These are phyloP conservation scores for Atherinosoma microstoma DNA, from an alignment of 2,797 vertebrate species.

Conservation along the genomic window DNA sequence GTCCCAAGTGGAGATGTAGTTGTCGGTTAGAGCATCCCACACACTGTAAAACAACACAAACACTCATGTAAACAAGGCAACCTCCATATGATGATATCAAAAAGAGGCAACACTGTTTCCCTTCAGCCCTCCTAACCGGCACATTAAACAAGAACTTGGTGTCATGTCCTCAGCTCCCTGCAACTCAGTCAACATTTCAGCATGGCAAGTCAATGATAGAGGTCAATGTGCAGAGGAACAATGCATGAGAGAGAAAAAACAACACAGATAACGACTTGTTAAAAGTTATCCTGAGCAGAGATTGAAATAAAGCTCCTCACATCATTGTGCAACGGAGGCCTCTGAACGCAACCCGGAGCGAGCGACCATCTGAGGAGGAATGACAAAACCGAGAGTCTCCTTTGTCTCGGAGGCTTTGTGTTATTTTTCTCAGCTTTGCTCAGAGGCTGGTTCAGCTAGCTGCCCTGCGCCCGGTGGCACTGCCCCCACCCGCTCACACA, in stretches of 20 bases:
- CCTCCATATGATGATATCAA: neutral
- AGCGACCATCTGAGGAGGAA: constrained; percentile 45
- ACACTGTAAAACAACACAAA: constrained; percentile 82
- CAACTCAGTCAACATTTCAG: constrained; percentile 51
- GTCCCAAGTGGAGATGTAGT: constrained; percentile 93
- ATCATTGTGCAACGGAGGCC: constrained; percentile 59
- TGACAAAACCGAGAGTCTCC: constrained; percentile 45
- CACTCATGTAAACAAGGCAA: constrained; percentile 6
- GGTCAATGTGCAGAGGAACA: constrained; percentile 44
- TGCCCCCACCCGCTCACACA: constrained; percentile 67
- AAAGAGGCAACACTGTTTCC: constrained; percentile 2
- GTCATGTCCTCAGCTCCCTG: constrained; percentile 31
- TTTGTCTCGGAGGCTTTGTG: constrained; percentile 55
- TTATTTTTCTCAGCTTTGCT: constrained; percentile 12
- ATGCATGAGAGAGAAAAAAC: constrained; percentile 39
- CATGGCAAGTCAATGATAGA: constrained; percentile 22
- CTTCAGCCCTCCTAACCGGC: neutral
- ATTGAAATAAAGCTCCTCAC: constrained; percentile 66
- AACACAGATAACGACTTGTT: constrained; percentile 40
- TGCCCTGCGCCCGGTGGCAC: constrained; percentile 67
- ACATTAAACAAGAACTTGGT: constrained; percentile 2
- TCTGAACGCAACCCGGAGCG: constrained; percentile 15
- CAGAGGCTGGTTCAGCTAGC: constrained; percentile 43
- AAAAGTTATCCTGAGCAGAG: constrained; percentile 54
- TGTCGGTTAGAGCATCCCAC: constrained; percentile 95